Conservation (phyloP, 2,888 invertebrate genomes). For the Panzeria rudis region DNA sequence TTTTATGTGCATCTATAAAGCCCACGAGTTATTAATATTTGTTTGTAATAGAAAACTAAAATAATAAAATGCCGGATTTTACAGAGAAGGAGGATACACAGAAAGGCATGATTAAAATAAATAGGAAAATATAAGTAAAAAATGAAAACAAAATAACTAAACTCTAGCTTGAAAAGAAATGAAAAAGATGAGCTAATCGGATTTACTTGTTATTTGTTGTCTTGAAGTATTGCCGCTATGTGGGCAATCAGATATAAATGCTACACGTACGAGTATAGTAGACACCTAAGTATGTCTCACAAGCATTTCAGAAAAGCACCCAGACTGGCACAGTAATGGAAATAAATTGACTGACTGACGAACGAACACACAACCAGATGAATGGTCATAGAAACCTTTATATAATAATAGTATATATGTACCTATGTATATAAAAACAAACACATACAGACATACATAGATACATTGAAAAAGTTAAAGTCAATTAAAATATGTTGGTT, state of each 20-base stretch:
- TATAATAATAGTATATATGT: background rate
- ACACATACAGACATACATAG: background rate
- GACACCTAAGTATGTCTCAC: slow-evolving; percentile 25
- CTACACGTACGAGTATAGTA: background rate
- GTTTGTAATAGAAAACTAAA: slow-evolving; percentile 8
- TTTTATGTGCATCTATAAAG: too few relatives aligned
- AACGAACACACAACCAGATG: too few relatives aligned
- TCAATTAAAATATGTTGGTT: slow-evolving; percentile 32
- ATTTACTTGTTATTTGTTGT: slow-evolving; percentile 61
- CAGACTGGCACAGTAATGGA: slow-evolving; percentile 6
- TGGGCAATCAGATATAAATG: slow-evolving; percentile 52
- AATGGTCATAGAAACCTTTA: background rate
- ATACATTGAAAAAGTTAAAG: slow-evolving; percentile 17
- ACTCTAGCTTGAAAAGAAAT: slow-evolving; percentile 12
- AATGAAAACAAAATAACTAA: slow-evolving; percentile 5
- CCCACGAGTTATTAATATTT: slow-evolving; percentile 3
- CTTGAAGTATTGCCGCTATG: slow-evolving; percentile 62
- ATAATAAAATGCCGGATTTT: slow-evolving; percentile 16
- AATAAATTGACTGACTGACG: slow-evolving; percentile 24
- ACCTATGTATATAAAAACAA: background rate
- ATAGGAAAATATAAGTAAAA: too few relatives aligned
- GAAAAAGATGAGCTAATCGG: slow-evolving; percentile 66
- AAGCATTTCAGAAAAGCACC: slow-evolving; percentile 27
- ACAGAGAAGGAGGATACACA: background rate
- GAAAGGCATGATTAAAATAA: background rate